These are phyloP conservation scores for Protaetia brevitarsis DNA, from an alignment of 1,140 invertebrate genomes.

Conservation along the genomic window DNA sequence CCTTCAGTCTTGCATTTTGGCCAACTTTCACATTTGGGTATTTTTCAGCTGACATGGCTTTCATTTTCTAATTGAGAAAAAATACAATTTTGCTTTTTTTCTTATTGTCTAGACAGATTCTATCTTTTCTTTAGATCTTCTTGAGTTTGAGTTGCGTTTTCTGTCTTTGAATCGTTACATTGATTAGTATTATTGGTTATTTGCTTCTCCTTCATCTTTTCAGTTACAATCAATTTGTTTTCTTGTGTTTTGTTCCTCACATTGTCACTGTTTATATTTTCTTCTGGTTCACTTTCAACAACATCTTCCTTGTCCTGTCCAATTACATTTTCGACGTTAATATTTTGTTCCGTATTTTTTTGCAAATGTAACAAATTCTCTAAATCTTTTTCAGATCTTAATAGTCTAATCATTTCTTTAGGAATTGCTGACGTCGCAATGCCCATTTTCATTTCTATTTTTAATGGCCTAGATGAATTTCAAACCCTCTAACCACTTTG, in stretches of 20 bases:
- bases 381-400: slow-evolving; percentile 24
- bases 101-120: too few relatives aligned
- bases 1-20: slow-evolving; percentile 25
- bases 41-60: slow-evolving; percentile 20
- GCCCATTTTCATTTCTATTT: slow-evolving; percentile 44
- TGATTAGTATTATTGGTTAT: slow-evolving; percentile 22
- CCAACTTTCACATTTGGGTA: slow-evolving; percentile 21
- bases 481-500: slow-evolving; percentile 40
- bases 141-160: too few relatives aligned
- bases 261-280: slow-evolving; percentile 19
- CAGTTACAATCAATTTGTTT: slow-evolving; percentile 16
- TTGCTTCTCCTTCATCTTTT: slow-evolving; percentile 21
- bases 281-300: slow-evolving; percentile 9
- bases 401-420: background rate
- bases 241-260: slow-evolving; percentile 22
- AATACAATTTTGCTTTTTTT: too few relatives aligned
- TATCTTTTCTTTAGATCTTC: too few relatives aligned
- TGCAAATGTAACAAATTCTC: slow-evolving; percentile 23
- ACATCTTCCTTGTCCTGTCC: slow-evolving; percentile 6
- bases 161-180: slow-evolving; percentile 22
- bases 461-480: slow-evolving; percentile 42
- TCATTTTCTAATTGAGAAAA: slow-evolving; percentile 16
- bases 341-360: slow-evolving; percentile 11
- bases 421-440: slow-evolving; percentile 35
- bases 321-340: too few relatives aligned